Conservation (phyloP, 1,140 invertebrate species). For the Drosophila prosaltans region DNA sequence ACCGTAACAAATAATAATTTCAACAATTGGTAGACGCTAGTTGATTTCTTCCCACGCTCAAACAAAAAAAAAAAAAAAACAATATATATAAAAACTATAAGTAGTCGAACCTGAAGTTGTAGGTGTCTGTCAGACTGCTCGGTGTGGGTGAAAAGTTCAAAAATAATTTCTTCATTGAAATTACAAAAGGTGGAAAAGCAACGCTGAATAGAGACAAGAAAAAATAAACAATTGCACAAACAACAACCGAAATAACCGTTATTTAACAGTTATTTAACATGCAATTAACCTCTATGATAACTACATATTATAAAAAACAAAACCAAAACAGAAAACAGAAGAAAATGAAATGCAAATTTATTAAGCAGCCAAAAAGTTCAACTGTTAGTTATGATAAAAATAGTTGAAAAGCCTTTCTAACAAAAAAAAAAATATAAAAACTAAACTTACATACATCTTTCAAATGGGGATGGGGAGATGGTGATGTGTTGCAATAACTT, state of each 20-base stretch:
- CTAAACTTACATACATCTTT: constrained; percentile 5
- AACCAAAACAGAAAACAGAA: constrained; percentile 33
- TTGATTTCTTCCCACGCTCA: constrained; percentile 62
- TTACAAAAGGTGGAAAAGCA: constrained; percentile 40
- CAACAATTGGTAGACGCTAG: constrained; percentile 18
- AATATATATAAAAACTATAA: constrained; percentile 3
- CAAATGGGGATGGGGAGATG: not conserved
- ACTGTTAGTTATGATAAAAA: constrained; percentile 48
- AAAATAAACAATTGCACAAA: constrained; percentile 54
- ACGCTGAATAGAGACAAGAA: constrained; percentile 1
- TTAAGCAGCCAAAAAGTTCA: constrained; percentile 50
- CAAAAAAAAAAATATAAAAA: not conserved
- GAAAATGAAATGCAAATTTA: constrained; percentile 67
- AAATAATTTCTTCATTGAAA: constrained; percentile 73
- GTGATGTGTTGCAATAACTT: constrained; percentile 78
- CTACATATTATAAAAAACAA: constrained; percentile 35
- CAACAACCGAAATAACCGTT: constrained; percentile 48
- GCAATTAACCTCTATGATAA: constrained; percentile 60
- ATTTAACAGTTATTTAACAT: constrained; percentile 78
- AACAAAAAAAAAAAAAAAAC: constrained; percentile 16
- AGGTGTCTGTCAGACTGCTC: not conserved
- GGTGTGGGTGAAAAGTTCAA: constrained; percentile 68
- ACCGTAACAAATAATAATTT: constrained; percentile 30
- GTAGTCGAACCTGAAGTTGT: constrained; percentile 2
- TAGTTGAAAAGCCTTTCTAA: constrained; percentile 27